Percentiles rank a stretch among this genome's conserved stretches.
Evolutionary conservation across 1,140 invertebrate genomes (phyloP).

Genomic region (Bradynema listronoti): DNA sequence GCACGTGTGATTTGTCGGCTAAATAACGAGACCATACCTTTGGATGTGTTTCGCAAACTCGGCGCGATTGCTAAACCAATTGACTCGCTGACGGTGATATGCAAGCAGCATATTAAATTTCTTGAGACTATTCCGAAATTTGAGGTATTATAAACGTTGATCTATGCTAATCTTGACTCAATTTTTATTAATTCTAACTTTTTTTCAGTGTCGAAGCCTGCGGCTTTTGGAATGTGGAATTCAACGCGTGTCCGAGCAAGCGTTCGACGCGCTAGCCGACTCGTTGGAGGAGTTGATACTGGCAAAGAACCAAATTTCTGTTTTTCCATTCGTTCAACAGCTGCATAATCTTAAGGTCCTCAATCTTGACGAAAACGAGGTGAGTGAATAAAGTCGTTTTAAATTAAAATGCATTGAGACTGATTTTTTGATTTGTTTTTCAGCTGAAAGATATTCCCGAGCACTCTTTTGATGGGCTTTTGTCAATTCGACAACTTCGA

Average conservation of each 20-base stretch:
- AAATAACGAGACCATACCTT: too few relatives aligned
- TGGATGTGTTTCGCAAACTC: too few relatives aligned
- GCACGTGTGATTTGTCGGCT: too few relatives aligned
- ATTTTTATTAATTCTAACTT: too few relatives aligned
- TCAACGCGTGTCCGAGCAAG: slow-evolving; percentile 11
- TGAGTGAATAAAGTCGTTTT: slow-evolving; percentile 14
- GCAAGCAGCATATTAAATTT: too few relatives aligned
- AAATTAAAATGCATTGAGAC: neutral
- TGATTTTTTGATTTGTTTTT: neutral
- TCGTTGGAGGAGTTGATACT: slow-evolving; percentile 37
- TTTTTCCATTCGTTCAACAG: slow-evolving; percentile 23
- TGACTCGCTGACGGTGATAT: too few relatives aligned
- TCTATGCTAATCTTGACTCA: too few relatives aligned
- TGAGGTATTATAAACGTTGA: too few relatives aligned
- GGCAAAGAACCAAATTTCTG: slow-evolving; percentile 30
- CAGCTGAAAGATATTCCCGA: slow-evolving; percentile 43
- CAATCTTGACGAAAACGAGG: slow-evolving; percentile 40
- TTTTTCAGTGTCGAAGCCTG: slow-evolving; percentile 28
- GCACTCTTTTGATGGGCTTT: slow-evolving; percentile 33
- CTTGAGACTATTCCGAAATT: too few relatives aligned
- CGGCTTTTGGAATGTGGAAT: slow-evolving; percentile 33
- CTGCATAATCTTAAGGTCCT: slow-evolving; percentile 29
- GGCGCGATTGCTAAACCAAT: too few relatives aligned
- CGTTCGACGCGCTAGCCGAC: slow-evolving; percentile 23
- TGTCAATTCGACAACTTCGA: slow-evolving; percentile 37